Base-by-base conservation (phyloP, 1,140 invertebrate species). In the Archivesica marissinica region DNA sequence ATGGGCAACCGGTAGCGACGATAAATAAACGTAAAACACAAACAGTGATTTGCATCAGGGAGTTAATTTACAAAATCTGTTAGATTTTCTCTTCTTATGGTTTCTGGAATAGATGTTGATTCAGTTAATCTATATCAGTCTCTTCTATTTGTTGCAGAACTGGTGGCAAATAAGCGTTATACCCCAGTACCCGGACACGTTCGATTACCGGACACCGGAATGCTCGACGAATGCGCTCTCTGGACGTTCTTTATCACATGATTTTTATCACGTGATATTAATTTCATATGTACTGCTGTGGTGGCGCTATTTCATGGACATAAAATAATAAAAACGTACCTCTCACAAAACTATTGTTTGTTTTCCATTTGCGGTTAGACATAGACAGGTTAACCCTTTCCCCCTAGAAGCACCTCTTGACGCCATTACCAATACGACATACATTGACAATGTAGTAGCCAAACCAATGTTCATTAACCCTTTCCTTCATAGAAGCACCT, bases 201-300 rank as follows among this genome's bases (percentile, higher is more conserved):
- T 33, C 20, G 59, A 35, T 17, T 35, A 64, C 59, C 59, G 59
- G 59, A 64, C 30, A 33, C 41, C 25, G 64, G 25, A 44, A 41
- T 13, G 20, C 39, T 13, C 0, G 17, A 7, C 20, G 64, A 68
- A 44, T 23, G 39, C 39, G 64, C 41, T 44, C 41, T 28, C 25
- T 15, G 68, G 13, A 68, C 20, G 2, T 28, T 7, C 7, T 23
- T 13, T 28, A 72, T 72, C n/a, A n/a, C n/a, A n/a, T n/a, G n/a
- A n/a, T n/a, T n/a, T n/a, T n/a, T n/a, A n/a, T n/a, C n/a, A n/a
- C n/a, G 64, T 72, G 68, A 72, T 72, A 41, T 47, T 50, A 30
- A 72, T 72, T 52, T 72, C 41, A 72, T 72, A 11, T 72, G 68
- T 72, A 72, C 68, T 52, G 44, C 68, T 72, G 68, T 72, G 68